These are phyloP conservation scores for Ondatra zibethicus DNA, from an alignment of 2,113 vertebrate genomes.

Conservation along the genomic window DNA sequence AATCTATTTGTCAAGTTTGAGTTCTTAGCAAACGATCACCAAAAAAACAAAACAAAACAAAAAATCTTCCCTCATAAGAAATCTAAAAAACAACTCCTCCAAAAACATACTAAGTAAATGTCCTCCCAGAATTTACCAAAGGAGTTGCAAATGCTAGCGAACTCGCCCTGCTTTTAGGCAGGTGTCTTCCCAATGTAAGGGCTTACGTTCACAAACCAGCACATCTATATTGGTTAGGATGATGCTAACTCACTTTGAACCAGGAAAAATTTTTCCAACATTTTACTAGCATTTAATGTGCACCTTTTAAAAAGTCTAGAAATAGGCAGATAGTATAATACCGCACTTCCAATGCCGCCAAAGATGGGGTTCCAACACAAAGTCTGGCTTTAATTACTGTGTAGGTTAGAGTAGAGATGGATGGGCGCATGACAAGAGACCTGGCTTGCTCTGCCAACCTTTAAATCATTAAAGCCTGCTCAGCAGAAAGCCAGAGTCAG, in stretches of 20 bases:
- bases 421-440: slow-evolving; percentile 39
- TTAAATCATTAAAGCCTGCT: slow-evolving; percentile 61
- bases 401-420: slow-evolving; percentile 48
- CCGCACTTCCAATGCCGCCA: slow-evolving; percentile 9
- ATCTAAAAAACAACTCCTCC: not conserved
- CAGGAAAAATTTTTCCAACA: not conserved
- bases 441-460: slow-evolving; percentile 29
- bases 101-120: not conserved
- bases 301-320: slow-evolving; percentile 43
- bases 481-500: slow-evolving; percentile 44
- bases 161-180: not conserved
- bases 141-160: not conserved
- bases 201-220: not conserved
- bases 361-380: slow-evolving; percentile 32
- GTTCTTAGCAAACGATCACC: not conserved
- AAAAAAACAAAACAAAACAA: not conserved
- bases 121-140: not conserved
- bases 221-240: not conserved
- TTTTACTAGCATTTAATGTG: not conserved
- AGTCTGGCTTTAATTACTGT: slow-evolving; percentile 60
- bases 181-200: not conserved
- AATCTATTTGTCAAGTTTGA: not conserved
- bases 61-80: not conserved
- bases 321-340: not conserved
- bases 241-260: not conserved